These are phyloP conservation scores for Temnothorax longispinosus DNA, from an alignment of 1,140 invertebrate species.

Conservation along the genomic window DNA sequence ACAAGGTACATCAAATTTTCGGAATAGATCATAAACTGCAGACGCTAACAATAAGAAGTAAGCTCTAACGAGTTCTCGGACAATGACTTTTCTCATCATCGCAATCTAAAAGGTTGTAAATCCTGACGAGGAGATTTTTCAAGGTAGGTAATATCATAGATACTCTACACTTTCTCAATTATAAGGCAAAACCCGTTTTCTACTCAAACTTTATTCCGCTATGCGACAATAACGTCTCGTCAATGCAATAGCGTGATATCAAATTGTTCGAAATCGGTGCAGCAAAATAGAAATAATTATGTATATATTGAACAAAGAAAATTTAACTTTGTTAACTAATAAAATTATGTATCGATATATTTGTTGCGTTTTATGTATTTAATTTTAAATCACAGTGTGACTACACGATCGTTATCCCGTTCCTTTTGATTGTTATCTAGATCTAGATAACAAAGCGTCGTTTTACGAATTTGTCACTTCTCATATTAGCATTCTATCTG, in stretches of 20 bases:
- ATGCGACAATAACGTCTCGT: not conserved
- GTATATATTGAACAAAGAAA: not conserved
- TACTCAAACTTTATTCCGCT: not conserved
- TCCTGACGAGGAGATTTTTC: not conserved
- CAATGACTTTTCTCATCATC: not conserved
- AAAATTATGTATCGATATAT: not conserved
- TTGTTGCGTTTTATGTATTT: not conserved
- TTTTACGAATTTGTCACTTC: not conserved
- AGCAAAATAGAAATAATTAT: not conserved
- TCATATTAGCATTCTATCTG: not conserved
- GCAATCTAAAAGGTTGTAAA: conserved; percentile 3
- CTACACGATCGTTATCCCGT: not conserved
- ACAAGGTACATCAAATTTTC: conserved; percentile 33
- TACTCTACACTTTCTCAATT: not conserved
- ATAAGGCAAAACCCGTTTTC: not conserved
- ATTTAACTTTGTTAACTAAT: not conserved
- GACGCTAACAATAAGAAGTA: not conserved
- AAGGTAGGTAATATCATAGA: conserved; percentile 1
- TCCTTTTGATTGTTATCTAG: not conserved
- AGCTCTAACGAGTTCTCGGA: not conserved
- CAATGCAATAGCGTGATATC: too few relatives aligned
- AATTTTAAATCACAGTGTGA: not conserved
- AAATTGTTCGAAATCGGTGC: not conserved
- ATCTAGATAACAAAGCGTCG: not conserved
- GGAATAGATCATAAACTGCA: conserved; percentile 15